These are phyloP conservation scores for Euproctis similis DNA, from an alignment of 2,888 invertebrate species.

Conservation along the genomic window DNA sequence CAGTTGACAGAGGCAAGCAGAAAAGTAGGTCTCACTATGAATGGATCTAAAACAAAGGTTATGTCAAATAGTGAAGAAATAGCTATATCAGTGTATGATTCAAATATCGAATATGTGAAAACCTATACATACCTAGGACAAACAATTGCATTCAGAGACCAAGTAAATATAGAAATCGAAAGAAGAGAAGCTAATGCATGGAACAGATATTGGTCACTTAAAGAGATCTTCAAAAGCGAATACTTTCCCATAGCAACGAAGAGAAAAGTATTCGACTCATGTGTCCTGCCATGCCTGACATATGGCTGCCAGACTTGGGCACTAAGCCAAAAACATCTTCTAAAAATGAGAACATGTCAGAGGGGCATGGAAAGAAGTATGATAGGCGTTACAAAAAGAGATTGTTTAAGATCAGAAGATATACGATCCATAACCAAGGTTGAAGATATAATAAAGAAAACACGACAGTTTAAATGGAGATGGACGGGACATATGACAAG, in stretches of 20 bases:
- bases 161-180: background rate
- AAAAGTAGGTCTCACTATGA: slow-evolving; percentile 1
- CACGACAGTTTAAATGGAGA: background rate
- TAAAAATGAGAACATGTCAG: too few relatives aligned
- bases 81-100: background rate
- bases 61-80: background rate
- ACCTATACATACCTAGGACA: background rate
- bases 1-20: background rate
- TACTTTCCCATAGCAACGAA: background rate
- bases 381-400: background rate
- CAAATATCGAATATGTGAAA: background rate
- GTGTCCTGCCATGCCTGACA: background rate
- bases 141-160: background rate
- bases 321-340: background rate
- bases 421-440: background rate
- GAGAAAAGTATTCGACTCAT: background rate
- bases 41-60: background rate
- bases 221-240: background rate
- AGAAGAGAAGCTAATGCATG: background rate
- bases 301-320: background rate
- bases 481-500: background rate
- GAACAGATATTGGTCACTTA: background rate
- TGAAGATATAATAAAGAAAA: background rate
- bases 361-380: background rate
- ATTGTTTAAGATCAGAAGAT: background rate